Evolutionary conservation across 2,113 vertebrate genomes (phyloP), one percentile per base, ranked within the genome.

Genomic region (Silurus glanis): DNA sequence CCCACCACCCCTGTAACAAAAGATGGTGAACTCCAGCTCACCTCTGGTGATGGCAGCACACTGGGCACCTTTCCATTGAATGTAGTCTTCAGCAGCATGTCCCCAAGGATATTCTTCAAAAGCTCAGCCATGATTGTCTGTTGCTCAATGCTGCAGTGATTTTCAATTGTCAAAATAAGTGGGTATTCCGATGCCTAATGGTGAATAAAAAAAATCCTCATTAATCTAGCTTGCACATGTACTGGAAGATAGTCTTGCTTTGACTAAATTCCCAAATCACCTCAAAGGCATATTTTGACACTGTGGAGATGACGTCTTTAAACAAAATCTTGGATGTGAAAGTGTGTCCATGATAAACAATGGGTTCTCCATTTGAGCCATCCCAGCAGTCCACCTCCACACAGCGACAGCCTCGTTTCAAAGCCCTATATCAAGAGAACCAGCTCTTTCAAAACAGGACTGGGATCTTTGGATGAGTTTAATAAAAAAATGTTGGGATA

Each of bases 321-420:
- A 99, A 98, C 21, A 95, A 95, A 90, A 99, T 99, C 90, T 98
- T 98, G 79, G 97, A 97, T 19, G 98, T 99, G 85, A 97, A 92
- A 2, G 98, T 99, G 91, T 97, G 96, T 79, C 98, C 98, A 0
- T 99, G 98, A 88, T 98, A 99, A 80, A 99, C 97, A 0, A 98
- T 90, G 0, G 98, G 98, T 85, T 99, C 98, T 82, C 96, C 97
- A 0, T 94, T 96, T 0, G 94, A 92, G 84, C 98, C 98, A 0
- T 99, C 97, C 98, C 98, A 99, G 90, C 96, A 96, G 91, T 99
- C 98, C 89, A 99, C 95, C 90, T 99, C 98, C 37, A 99, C 95
- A 55, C 98, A 99, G 45, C 97, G 96, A 88, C 98, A 99, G 16
- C 98, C 97, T 82, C 96, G 93, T 91, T 96, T 98, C 91, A 99